Evolutionary conservation across 2,797 vertebrate species (phyloP).

Genomic region (Pogoniulus pusillus): DNA sequence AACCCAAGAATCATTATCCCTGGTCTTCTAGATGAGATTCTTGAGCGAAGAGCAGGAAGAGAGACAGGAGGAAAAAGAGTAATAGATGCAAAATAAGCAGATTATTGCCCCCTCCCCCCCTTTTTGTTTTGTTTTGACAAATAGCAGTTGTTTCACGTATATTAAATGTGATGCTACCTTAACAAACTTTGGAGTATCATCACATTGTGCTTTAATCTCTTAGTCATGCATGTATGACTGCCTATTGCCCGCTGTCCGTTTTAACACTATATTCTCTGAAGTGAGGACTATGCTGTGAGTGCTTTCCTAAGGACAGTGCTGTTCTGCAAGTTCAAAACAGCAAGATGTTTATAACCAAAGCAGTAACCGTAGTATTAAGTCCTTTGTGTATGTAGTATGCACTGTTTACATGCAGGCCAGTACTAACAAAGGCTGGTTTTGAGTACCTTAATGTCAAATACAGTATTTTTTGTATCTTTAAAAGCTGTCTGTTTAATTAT

Average conservation of each 20-base stretch:
- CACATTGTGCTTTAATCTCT: background rate
- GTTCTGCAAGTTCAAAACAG: background rate
- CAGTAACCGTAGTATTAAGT: background rate
- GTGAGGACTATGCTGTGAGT: background rate
- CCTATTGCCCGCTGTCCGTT: background rate
- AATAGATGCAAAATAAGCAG: background rate
- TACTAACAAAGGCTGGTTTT: background rate
- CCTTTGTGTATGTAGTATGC: background rate
- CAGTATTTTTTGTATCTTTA: background rate
- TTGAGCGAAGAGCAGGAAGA: background rate
- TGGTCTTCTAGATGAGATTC: background rate
- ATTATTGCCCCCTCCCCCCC: background rate
- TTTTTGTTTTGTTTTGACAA: background rate
- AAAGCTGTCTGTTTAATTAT: background rate
- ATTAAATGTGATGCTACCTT: background rate
- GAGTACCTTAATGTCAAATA: background rate
- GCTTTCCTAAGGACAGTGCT: background rate
- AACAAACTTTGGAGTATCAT: background rate
- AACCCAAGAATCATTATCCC: no score
- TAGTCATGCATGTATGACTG: background rate
- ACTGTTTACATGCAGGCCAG: background rate
- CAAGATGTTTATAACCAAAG: background rate
- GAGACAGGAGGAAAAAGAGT: background rate
- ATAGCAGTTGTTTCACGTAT: background rate
- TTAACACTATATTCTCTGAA: background rate